These are phyloP conservation scores for Pitangus sulphuratus DNA, from an alignment of 2,797 vertebrate species.

Conservation along the genomic window DNA sequence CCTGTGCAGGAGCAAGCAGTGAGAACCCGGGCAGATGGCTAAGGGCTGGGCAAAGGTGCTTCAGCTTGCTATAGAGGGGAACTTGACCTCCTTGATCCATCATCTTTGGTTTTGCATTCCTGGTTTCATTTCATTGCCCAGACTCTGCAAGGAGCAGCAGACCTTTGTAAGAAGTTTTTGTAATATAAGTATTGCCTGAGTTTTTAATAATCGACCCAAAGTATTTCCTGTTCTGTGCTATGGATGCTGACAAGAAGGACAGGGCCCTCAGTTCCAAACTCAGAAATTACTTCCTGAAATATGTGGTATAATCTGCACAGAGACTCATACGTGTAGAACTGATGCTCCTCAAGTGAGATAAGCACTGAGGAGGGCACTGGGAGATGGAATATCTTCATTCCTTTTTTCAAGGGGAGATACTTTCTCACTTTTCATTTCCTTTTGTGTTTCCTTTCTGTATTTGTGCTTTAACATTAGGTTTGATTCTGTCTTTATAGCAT, in stretches of 20 bases:
- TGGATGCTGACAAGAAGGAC: neutral
- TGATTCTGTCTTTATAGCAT: slow-evolving; percentile 29
- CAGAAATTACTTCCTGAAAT: slow-evolving; percentile 1
- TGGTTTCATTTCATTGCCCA: neutral
- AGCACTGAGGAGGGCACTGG: neutral
- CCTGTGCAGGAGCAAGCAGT: neutral
- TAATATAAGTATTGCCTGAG: neutral
- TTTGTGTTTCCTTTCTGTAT: slow-evolving; percentile 13
- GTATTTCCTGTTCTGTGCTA: neutral
- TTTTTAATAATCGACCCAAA: neutral
- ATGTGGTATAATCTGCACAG: neutral
- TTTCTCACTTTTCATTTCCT: slow-evolving; percentile 43
- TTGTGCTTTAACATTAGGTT: slow-evolving; percentile 28
- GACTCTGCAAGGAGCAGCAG: neutral
- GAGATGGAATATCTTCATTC: slow-evolving; percentile 5
- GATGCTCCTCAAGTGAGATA: neutral
- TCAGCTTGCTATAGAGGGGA: neutral
- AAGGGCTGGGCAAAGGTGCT: neutral
- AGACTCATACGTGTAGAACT: neutral
- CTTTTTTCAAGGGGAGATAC: neutral
- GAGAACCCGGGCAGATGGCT: neutral
- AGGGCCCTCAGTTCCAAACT: neutral
- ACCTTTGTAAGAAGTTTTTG: neutral
- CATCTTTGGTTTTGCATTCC: neutral
- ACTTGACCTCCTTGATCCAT: neutral